Evolutionary conservation across 2,113 vertebrate species (phyloP), one percentile per base, ranked within the genome.

Genomic region (Ranitomeya variabilis): DNA sequence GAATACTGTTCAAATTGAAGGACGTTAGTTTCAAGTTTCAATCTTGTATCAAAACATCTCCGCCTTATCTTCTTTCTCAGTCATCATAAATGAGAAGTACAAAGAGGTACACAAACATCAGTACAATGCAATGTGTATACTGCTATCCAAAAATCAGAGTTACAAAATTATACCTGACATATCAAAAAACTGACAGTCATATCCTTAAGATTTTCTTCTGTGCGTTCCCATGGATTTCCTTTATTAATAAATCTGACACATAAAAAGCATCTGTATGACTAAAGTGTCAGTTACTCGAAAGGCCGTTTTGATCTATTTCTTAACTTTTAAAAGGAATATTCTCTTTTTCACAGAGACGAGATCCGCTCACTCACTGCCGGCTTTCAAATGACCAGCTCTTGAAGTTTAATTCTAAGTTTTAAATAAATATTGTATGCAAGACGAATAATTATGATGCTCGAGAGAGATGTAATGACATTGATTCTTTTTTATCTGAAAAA

Each of bases 171-270:
- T 95, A 97, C 96, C 96, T 97, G 97, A 97, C 97, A 97, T 98
- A 96, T 98, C 96, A 98, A 89, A 89, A 98, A 96, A 91, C 93
- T 91, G 92, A 96, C 96, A 96, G 95, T 95, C 94, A 93, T 94
- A 94, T 96, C 92, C 91, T 93, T 92, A 93, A 94, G 95, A 95
- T 95, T 95, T 92, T 95, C 92, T 94, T 91, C 94, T 92, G 91
- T 94, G 95, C 92, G 1, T 95, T 97, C 97, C 97, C 97, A 91
- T 93, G 93, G 96, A 96, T 96, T 95, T 97, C 95, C 96, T 96
- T 98, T 97, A 99, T 99, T 99, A 99, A 99, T 98, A 97, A 99
- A 96, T 96, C 96, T 93, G 96, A 97, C 96, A 99, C 96, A 98
- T 99, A 96, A 99, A 99, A 98, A 96, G 96, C 95, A 96, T 96